Percentiles rank a stretch among this genome's conserved stretches.
Evolutionary conservation across 1,140 invertebrate genomes (phyloP).

Genomic region (Drosophila rhopaloa): DNA sequence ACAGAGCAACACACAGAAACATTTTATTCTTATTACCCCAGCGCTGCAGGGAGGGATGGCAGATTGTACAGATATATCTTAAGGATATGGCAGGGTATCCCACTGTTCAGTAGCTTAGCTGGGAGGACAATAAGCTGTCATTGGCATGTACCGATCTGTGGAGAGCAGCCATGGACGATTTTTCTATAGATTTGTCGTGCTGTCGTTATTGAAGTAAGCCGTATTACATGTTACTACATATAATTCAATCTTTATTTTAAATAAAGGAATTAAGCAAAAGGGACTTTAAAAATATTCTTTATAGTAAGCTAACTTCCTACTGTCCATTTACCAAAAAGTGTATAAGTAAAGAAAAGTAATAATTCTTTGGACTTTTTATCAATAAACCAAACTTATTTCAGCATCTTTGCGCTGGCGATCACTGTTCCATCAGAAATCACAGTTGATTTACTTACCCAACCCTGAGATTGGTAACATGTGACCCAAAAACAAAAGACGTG

Average conservation of each 20-base stretch:
- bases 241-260: too few species aligned
- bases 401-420: conserved; percentile 2
- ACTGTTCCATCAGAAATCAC: conserved; percentile 26
- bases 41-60: conserved; percentile 30
- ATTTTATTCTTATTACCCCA: conserved; percentile 79
- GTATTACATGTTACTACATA: too few species aligned
- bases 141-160: conserved; percentile 64
- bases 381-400: not conserved
- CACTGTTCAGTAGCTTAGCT: conserved; percentile 53
- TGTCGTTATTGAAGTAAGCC: too few species aligned
- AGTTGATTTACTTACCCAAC: conserved; percentile 43
- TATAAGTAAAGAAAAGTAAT: too few species aligned
- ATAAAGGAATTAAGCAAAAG: too few species aligned
- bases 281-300: too few species aligned
- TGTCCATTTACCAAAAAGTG: too few species aligned
- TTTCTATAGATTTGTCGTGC: too few species aligned
- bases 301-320: too few species aligned
- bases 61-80: conserved; percentile 43
- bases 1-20: conserved; percentile 50
- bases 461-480: conserved; percentile 43
- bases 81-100: conserved; percentile 46
- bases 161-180: not conserved
- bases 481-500: conserved; percentile 55
- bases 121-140: conserved; percentile 59
- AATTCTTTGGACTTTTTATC: not conserved